Percentiles rank a stretch among this genome's conserved stretches.
Evolutionary conservation across 2,113 vertebrate genomes (phyloP).

Genomic region (Vidua macroura): DNA sequence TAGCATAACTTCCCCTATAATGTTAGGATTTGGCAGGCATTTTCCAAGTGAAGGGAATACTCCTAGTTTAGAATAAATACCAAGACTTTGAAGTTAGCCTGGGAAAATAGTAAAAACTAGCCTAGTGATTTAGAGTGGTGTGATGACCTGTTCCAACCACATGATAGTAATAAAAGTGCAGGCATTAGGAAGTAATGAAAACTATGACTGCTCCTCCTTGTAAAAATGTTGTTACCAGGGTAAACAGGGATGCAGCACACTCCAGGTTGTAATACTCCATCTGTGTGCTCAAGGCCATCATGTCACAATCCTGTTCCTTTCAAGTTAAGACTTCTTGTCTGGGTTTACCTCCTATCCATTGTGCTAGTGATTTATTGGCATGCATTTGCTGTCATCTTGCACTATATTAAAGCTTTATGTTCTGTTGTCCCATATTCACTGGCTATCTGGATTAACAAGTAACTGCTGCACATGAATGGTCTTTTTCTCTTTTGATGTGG

Average conservation of each 20-base stretch:
- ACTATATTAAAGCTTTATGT: background rate
- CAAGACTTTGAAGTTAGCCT: background rate
- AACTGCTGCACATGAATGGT: background rate
- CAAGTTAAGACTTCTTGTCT: background rate
- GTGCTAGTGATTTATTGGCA: background rate
- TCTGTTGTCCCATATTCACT: background rate
- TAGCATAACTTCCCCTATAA: too few species aligned
- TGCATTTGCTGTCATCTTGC: background rate
- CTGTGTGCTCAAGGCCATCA: background rate
- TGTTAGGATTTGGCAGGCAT: background rate
- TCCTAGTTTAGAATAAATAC: background rate
- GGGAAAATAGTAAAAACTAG: background rate
- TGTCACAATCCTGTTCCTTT: background rate
- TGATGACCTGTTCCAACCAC: background rate
- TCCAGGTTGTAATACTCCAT: background rate
- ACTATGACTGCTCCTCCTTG: background rate
- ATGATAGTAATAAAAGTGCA: background rate
- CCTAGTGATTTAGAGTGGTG: background rate
- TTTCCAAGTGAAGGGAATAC: background rate
- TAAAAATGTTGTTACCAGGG: background rate
- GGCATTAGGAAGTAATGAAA: background rate
- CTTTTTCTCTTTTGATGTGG: background rate
- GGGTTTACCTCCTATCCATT: background rate
- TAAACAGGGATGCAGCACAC: background rate
- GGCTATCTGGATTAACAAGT: background rate